Percentiles rank a stretch among this genome's conserved stretches.
These are phyloP conservation scores for Sminthurinus signatus DNA, from an alignment of 1,140 invertebrate genomes.

Conservation along the genomic window DNA sequence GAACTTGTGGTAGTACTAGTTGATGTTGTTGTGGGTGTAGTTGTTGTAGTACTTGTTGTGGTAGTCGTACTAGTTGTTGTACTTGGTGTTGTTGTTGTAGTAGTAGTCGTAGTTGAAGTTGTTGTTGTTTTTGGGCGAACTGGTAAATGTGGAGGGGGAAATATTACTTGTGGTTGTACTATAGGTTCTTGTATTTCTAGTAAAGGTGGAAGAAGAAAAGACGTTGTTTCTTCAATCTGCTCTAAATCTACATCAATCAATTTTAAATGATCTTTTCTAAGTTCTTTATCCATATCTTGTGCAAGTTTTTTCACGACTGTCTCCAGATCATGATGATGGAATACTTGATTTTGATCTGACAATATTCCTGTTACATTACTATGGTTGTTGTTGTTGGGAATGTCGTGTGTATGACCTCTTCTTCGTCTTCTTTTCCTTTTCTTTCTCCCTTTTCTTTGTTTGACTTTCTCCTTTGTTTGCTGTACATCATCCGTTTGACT, in stretches of 20 bases:
- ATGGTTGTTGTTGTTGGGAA: neutral
- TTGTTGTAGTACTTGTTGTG: neutral
- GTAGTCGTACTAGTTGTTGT: neutral
- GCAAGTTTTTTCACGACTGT: neutral
- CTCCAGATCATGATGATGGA: neutral
- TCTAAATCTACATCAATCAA: conserved; percentile 4
- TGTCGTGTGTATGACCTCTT: neutral
- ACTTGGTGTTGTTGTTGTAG: neutral
- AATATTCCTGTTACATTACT: neutral
- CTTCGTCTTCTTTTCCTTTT: no score
- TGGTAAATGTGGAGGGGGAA: neutral
- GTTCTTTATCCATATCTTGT: neutral
- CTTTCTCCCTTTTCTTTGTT: neutral
- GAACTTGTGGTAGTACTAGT: neutral
- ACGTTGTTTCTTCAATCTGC: neutral
- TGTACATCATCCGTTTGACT: no score
- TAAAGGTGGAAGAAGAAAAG: neutral
- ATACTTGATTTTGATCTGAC: neutral
- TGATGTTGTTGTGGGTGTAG: neutral
- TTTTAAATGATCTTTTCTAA: neutral
- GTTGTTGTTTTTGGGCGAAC: neutral
- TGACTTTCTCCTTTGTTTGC: neutral
- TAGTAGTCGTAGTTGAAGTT: neutral
- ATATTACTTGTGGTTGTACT: neutral
- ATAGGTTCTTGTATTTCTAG: neutral